Evolutionary conservation across 2,888 invertebrate genomes (phyloP).

Genomic region (Seira musarum): DNA sequence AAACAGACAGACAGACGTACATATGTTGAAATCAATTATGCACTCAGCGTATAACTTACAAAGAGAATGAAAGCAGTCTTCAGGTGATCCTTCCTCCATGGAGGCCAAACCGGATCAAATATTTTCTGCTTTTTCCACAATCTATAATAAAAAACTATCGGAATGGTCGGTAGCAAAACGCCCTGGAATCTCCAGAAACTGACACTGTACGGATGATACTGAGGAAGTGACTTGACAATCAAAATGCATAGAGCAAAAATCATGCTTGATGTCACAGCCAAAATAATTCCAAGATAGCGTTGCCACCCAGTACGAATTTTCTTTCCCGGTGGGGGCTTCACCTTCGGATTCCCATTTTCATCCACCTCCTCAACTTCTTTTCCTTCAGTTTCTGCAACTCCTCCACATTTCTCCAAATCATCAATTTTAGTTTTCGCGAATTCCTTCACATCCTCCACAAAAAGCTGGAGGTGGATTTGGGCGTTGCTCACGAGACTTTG

Average conservation of each 20-base stretch:
- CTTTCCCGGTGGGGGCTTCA: background rate
- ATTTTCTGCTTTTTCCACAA: slow-evolving; percentile 47
- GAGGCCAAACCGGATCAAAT: slow-evolving; percentile 47
- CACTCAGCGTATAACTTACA: slow-evolving; percentile 43
- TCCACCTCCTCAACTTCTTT: background rate
- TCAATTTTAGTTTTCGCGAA: no score
- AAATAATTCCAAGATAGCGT: slow-evolving; percentile 60
- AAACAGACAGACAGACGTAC: no score
- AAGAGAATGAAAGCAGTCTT: slow-evolving; percentile 52
- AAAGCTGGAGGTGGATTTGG: slow-evolving; percentile 31
- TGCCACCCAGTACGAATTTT: slow-evolving; percentile 30
- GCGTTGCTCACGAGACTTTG: slow-evolving; percentile 26
- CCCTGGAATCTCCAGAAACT: slow-evolving; percentile 66
- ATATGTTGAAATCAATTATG: slow-evolving; percentile 11
- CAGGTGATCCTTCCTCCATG: slow-evolving; percentile 24
- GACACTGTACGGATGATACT: slow-evolving; percentile 59
- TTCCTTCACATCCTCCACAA: slow-evolving; percentile 36
- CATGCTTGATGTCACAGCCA: slow-evolving; percentile 61
- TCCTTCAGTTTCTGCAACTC: background rate
- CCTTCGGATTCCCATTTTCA: background rate
- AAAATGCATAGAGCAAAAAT: slow-evolving; percentile 60
- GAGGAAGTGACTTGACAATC: slow-evolving; percentile 57
- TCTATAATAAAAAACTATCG: slow-evolving; percentile 49
- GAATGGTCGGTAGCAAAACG: slow-evolving; percentile 59
- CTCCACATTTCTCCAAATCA: background rate